These are phyloP conservation scores for Semicossyphus pulcher DNA, from an alignment of 2,113 vertebrate genomes.

Conservation along the genomic window DNA sequence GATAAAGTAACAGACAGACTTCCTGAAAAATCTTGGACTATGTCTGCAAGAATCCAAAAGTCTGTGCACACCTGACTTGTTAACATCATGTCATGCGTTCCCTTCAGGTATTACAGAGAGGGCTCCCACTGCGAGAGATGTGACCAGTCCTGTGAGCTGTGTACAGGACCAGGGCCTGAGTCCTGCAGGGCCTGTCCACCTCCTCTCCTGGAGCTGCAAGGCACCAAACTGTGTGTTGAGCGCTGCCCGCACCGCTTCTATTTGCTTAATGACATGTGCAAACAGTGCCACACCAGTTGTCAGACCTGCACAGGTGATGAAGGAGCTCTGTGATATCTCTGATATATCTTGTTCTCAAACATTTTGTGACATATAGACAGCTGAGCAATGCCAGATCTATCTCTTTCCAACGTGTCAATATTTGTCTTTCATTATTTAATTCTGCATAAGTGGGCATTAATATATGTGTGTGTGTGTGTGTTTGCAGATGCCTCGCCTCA, in stretches of 20 bases:
- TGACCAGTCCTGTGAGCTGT: slow-evolving; percentile 72
- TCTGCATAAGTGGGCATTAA: not conserved
- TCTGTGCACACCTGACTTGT: not conserved
- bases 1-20: not conserved
- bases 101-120: slow-evolving; percentile 74
- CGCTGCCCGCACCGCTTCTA: slow-evolving; percentile 75
- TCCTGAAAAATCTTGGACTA: not conserved
- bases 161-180: slow-evolving; percentile 67
- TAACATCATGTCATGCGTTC: not conserved
- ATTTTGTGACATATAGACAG: not conserved
- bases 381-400: not conserved
- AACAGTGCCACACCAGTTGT: slow-evolving; percentile 81
- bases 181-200: slow-evolving; percentile 74
- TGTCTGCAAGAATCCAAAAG: not conserved
- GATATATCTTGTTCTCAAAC: too few species aligned
- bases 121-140: slow-evolving; percentile 79
- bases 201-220: slow-evolving; percentile 73
- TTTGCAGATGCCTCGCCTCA: slow-evolving; percentile 80
- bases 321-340: not conserved
- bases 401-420: slow-evolving; percentile 7
- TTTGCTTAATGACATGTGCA: slow-evolving; percentile 38
- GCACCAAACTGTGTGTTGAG: slow-evolving; percentile 79
- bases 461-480: not conserved
- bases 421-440: not conserved
- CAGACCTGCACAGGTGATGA: slow-evolving; percentile 82